Percentiles rank a stretch among this genome's conserved stretches.
Conservation (phyloP, 2,113 vertebrate genomes). For the Ammodytes marinus region DNA sequence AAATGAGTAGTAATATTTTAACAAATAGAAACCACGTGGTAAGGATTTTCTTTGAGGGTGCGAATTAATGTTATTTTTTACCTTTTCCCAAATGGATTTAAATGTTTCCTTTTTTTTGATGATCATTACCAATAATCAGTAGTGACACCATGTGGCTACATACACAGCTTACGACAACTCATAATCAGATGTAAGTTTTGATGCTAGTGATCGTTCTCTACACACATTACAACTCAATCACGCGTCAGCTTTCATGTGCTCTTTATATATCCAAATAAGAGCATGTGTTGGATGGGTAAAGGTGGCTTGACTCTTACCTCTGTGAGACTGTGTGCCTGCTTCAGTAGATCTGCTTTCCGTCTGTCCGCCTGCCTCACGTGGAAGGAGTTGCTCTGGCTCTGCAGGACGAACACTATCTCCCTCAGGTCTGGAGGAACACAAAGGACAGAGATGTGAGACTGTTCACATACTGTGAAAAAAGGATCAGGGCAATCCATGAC, state of each 20-base stretch:
- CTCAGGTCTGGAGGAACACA: constrained; percentile 86
- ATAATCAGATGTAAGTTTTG: constrained; percentile 3
- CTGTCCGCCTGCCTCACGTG: constrained; percentile 91
- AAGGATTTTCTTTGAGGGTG: neutral
- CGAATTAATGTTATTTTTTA: neutral
- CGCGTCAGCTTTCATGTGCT: neutral
- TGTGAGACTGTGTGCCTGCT: constrained; percentile 85
- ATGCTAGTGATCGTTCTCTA: neutral
- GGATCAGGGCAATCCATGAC: constrained; percentile 66
- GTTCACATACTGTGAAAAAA: constrained; percentile 53
- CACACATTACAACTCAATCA: neutral
- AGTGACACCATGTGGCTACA: constrained; percentile 60
- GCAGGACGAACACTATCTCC: constrained; percentile 94
- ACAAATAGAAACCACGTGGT: constrained; percentile 21
- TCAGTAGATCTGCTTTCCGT: constrained; percentile 86
- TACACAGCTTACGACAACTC: constrained; percentile 8
- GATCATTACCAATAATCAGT: constrained; percentile 40
- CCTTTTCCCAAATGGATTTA: constrained; percentile 11
- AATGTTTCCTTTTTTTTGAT: neutral
- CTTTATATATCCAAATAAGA: neutral
- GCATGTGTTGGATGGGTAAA: neutral
- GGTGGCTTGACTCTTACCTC: constrained; percentile 84
- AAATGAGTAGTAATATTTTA: neutral
- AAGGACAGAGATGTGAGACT: constrained; percentile 53
- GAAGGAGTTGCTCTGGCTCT: constrained; percentile 95